These are phyloP conservation scores for Bolborhynchus lineola DNA, from an alignment of 2,113 vertebrate species.

Conservation along the genomic window DNA sequence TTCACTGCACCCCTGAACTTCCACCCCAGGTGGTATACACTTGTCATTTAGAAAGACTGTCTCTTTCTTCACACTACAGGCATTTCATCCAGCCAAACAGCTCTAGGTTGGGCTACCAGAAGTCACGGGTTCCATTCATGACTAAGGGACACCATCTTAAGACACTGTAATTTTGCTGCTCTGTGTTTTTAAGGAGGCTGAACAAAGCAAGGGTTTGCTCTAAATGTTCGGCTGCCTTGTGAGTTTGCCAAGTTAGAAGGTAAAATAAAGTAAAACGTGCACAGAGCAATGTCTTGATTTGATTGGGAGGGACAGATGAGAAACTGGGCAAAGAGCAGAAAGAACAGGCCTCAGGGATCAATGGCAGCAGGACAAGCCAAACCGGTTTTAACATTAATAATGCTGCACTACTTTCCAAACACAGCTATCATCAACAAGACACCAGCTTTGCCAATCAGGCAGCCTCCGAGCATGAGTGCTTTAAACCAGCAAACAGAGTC, in stretches of 20 bases:
- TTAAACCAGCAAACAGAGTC: conserved; percentile 22
- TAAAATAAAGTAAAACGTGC: conserved; percentile 36
- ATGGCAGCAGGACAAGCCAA: conserved; percentile 76
- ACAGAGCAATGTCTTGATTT: conserved; percentile 69
- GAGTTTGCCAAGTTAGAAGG: background rate
- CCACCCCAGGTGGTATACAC: background rate
- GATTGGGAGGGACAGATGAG: conserved; percentile 73
- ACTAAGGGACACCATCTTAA: background rate
- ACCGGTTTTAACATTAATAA: conserved; percentile 79
- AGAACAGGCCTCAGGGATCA: conserved; percentile 70
- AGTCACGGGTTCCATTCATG: background rate
- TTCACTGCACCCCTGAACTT: background rate
- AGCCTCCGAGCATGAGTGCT: conserved; percentile 31
- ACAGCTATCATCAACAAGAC: conserved; percentile 66
- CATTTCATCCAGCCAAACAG: background rate
- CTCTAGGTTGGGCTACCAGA: background rate
- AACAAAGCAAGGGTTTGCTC: background rate
- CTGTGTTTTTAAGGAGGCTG: background rate
- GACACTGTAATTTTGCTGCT: background rate
- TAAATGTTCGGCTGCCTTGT: background rate
- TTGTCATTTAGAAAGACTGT: background rate
- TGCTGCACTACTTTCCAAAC: conserved; percentile 66
- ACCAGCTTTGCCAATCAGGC: conserved; percentile 62
- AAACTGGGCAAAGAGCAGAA: conserved; percentile 72
- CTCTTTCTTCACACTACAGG: background rate